Base-by-base conservation (phyloP, 2,113 vertebrate genomes). In the Scolopax mira region DNA sequence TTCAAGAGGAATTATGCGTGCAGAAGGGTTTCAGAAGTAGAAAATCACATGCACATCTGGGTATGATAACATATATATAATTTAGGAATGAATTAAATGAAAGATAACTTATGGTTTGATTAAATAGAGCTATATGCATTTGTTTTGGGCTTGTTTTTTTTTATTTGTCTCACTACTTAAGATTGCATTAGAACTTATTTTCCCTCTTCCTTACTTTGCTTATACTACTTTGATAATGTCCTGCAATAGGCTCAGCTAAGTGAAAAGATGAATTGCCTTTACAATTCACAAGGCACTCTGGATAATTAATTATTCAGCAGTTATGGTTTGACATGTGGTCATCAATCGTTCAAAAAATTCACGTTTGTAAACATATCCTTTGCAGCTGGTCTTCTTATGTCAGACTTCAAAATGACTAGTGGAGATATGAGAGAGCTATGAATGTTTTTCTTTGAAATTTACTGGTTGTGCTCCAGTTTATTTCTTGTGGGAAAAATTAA, bases 231-330 rank as follows among this genome's bases (percentile, higher is more conserved):
- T 79, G 65, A 90, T 74, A 84, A 90, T 0, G 9, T 65, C 79
- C 57, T 79, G 52, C 44, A 88, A 44, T 12, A 79, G 19, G 37
- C 39, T 88, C 39, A 81, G 44, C 27, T 46, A 78, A 95, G 78
- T 27, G 65, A 78, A 79, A 89, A 90, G 75, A 85, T 55, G 10
- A 89, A 94, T 79, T 80, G 42, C 25, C 33, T 81, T 92, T 84
- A 90, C 86, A 79, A 96, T 84, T 92, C 90, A 96, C 44, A 84
- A 84, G 52, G 28, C 79, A 79, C 61, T 88, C 79, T 44, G 57
- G 69, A 88, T 94, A 95, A 96, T 88, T 92, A 95, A 92, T 94
- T 92, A 90, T 72, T 87, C 73, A 75, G 52, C 79, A 89, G 84
- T 95, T 88, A 94, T 51, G 41, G 65, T 84, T 90, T 89, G 83